Evolutionary conservation across 2,888 invertebrate genomes (phyloP).

Genomic region (Exocentrus adspersus): DNA sequence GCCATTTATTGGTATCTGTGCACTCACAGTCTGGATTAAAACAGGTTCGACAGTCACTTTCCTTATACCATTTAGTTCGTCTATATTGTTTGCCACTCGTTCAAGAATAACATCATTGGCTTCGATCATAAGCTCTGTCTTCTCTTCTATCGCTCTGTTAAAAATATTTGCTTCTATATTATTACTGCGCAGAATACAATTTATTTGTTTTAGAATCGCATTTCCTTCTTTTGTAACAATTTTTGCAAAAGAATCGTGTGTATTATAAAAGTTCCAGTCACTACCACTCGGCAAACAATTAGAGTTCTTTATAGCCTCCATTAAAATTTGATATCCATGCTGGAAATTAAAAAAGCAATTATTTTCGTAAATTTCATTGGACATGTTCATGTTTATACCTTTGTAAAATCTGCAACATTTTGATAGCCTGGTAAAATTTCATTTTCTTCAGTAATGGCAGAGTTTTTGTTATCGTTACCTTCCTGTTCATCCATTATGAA

Average conservation of each 20-base stretch:
- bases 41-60: constrained; percentile 67
- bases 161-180: constrained; percentile 69
- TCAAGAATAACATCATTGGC: constrained; percentile 87
- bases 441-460: not conserved
- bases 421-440: constrained; percentile 56
- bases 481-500: not conserved
- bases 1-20: constrained; percentile 65
- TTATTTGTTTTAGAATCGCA: constrained; percentile 71
- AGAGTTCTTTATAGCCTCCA: constrained; percentile 75
- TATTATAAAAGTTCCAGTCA: constrained; percentile 78
- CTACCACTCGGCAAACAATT: constrained; percentile 78
- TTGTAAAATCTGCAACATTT: constrained; percentile 59
- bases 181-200: constrained; percentile 67
- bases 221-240: constrained; percentile 73
- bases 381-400: constrained; percentile 53
- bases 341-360: constrained; percentile 58
- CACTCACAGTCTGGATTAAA: constrained; percentile 63
- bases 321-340: constrained; percentile 74
- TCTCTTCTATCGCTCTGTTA: constrained; percentile 70
- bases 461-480: not conserved
- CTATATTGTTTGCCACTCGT: constrained; percentile 78
- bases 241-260: constrained; percentile 78
- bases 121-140: constrained; percentile 81
- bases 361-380: constrained; percentile 23
- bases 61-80: constrained; percentile 72